These are phyloP conservation scores for Osmerus mordax DNA, from an alignment of 2,113 vertebrate species.

Conservation along the genomic window DNA sequence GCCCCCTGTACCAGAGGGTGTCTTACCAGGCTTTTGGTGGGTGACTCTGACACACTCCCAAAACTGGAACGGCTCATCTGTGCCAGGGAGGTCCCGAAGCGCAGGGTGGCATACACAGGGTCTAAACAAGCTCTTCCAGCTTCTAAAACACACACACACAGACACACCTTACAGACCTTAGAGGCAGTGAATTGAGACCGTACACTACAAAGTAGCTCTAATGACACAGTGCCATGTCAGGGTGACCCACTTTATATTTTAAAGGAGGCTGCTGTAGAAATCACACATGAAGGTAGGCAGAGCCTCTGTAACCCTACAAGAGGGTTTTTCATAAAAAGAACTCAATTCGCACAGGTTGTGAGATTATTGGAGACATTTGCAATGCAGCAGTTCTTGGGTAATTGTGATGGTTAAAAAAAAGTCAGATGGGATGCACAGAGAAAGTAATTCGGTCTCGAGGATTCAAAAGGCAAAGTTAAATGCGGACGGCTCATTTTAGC, in stretches of 20 bases:
- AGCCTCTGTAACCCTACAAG: not conserved
- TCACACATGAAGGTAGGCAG: not conserved
- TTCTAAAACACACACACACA: constrained; percentile 60
- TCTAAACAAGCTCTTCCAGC: constrained; percentile 72
- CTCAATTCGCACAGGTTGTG: too few species aligned
- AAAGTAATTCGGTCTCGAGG: too few species aligned
- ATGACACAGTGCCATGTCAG: constrained; percentile 37
- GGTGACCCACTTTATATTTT: constrained; percentile 61
- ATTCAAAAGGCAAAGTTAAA: too few species aligned
- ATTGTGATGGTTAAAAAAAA: too few species aligned
- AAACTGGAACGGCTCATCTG: constrained; percentile 86
- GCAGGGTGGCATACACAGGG: constrained; percentile 85
- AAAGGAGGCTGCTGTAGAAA: constrained; percentile 37
- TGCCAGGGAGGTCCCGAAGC: constrained; percentile 86
- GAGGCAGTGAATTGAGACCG: too few species aligned
- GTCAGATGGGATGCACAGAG: too few species aligned
- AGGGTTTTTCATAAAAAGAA: not conserved
- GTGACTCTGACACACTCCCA: constrained; percentile 86
- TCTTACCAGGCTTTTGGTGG: constrained; percentile 83
- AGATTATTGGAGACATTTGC: too few species aligned
- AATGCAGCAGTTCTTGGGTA: too few species aligned
- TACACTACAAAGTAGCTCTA: constrained; percentile 46
- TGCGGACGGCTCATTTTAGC: too few species aligned
- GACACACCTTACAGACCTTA: constrained; percentile 25
- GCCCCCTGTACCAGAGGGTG: not conserved